Evolutionary conservation across 2,113 vertebrate genomes (phyloP).

Genomic region (Silurus glanis): DNA sequence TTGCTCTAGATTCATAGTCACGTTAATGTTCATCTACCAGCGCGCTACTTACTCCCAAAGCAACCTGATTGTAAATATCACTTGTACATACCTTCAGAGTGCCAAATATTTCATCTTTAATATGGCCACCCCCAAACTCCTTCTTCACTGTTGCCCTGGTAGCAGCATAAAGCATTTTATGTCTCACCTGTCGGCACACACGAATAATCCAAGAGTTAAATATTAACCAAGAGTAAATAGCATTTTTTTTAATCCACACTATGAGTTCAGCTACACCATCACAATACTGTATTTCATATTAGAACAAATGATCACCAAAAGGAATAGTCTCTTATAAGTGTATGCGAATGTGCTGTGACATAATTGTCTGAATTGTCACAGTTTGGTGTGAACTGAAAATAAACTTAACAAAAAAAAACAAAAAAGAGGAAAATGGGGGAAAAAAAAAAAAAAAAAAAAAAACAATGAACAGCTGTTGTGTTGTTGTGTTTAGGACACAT

Average conservation of each 20-base stretch:
- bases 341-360: neutral
- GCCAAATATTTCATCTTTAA: conserved; percentile 95
- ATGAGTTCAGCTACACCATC: neutral
- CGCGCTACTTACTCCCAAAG: neutral
- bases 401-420: neutral
- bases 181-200: conserved; percentile 79
- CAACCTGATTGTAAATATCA: neutral
- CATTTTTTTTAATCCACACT: neutral
- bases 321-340: neutral
- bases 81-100: conserved; percentile 79
- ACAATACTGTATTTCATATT: neutral
- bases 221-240: neutral
- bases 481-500: neutral
- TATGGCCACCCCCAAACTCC: conserved; percentile 94
- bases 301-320: neutral
- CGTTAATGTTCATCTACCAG: neutral
- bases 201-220: neutral
- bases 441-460: neutral
- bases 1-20: neutral
- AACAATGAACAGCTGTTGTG: neutral
- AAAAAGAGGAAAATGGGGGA: neutral
- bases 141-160: conserved; percentile 94
- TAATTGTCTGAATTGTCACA: neutral
- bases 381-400: neutral
- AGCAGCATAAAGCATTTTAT: conserved; percentile 97